Percentiles rank a stretch among this genome's conserved stretches.
Evolutionary conservation across 1,140 invertebrate genomes (phyloP).

Genomic region (Drosophila obscura): DNA sequence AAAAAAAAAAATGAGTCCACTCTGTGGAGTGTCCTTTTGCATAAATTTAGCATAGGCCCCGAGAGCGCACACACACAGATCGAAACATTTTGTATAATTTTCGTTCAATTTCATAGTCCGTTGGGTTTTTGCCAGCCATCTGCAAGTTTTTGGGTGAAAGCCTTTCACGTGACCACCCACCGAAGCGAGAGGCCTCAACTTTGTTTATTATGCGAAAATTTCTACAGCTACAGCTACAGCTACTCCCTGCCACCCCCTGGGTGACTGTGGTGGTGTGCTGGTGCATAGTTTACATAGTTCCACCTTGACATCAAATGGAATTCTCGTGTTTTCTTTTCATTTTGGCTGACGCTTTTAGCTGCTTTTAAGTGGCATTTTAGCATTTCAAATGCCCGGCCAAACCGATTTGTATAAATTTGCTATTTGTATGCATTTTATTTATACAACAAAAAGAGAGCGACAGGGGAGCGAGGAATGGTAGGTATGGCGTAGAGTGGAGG

Average conservation of each 20-base stretch:
- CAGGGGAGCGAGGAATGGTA: no score
- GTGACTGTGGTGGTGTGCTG: not conserved
- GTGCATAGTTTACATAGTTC: constrained; percentile 76
- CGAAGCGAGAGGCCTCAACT: not conserved
- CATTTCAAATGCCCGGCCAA: constrained; percentile 72
- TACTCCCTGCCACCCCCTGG: not conserved
- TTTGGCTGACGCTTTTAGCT: constrained; percentile 64
- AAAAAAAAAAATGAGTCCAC: constrained; percentile 31
- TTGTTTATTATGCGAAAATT: constrained; percentile 57
- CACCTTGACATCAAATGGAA: constrained; percentile 80
- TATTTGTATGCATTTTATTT: constrained; percentile 82
- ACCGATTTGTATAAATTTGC: constrained; percentile 81
- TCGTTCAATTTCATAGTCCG: constrained; percentile 82
- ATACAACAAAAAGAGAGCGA: constrained; percentile 25
- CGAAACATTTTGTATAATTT: constrained; percentile 72
- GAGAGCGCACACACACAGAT: not conserved
- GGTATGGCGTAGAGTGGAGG: not conserved
- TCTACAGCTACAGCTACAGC: not conserved
- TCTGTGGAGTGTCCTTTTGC: constrained; percentile 55
- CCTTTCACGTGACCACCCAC: constrained; percentile 66
- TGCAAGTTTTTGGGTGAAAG: constrained; percentile 57
- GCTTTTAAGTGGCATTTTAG: constrained; percentile 82
- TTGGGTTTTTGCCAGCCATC: constrained; percentile 45
- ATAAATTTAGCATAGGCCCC: constrained; percentile 67
- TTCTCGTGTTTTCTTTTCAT: constrained; percentile 83